These are phyloP conservation scores for Eustalomyia histrio DNA, from an alignment of 2,888 invertebrate species.

Conservation along the genomic window DNA sequence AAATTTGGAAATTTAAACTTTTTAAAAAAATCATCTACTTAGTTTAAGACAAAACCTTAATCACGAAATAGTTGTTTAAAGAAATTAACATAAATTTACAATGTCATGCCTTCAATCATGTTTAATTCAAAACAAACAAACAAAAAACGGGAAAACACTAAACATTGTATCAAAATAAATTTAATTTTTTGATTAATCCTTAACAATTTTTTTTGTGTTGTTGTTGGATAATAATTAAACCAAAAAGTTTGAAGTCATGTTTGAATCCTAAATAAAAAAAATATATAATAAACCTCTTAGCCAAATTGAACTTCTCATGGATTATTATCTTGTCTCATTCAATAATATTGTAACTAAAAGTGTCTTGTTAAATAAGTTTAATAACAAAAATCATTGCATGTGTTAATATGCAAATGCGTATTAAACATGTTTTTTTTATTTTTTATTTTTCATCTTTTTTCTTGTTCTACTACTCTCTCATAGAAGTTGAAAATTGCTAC, in stretches of 20 bases:
- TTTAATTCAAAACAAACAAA: conserved; percentile 4
- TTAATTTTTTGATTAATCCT: conserved; percentile 14
- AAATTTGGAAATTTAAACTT: conserved; percentile 29
- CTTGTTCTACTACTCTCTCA: neutral
- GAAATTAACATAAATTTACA: conserved; percentile 62
- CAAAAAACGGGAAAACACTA: neutral
- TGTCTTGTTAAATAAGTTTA: conserved; percentile 46
- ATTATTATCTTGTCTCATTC: conserved; percentile 57
- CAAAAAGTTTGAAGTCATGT: conserved; percentile 48
- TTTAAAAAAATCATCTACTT: conserved; percentile 30
- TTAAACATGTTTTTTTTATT: conserved; percentile 56
- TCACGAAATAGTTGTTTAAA: conserved; percentile 62
- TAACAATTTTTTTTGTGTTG: neutral
- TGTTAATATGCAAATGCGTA: conserved; percentile 68
- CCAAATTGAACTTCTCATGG: conserved; percentile 56
- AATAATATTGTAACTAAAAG: conserved; percentile 46
- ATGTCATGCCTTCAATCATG: conserved; percentile 65
- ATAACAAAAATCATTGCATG: conserved; percentile 63
- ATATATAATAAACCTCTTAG: neutral
- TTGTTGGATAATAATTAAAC: conserved; percentile 43
- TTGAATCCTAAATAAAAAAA: conserved; percentile 6
- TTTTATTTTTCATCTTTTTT: conserved; percentile 26
- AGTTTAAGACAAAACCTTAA: conserved; percentile 34
- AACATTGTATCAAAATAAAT: neutral
- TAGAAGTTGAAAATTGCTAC: conserved; percentile 14